Conservation (phyloP, 2,797 vertebrate species). For the Sebastes itinus region DNA sequence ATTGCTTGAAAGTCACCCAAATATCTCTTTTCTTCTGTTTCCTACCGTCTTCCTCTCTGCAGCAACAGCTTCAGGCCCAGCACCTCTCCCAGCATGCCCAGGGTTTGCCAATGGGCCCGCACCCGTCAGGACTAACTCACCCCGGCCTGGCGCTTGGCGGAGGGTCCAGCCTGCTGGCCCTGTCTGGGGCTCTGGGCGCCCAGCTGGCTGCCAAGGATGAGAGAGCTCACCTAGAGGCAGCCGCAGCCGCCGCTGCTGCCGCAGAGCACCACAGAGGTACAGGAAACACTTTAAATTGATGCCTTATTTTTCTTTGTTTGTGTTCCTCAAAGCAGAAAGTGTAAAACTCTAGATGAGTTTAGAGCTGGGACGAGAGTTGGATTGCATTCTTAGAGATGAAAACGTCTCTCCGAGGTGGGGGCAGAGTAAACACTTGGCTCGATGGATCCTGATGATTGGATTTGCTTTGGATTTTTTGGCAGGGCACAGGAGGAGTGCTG, state of each 20-base stretch:
- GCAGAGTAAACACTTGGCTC: slow-evolving; percentile 37
- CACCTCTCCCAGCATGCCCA: slow-evolving; percentile 93
- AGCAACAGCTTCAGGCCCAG: slow-evolving; percentile 94
- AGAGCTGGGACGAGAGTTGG: neutral
- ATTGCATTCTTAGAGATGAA: slow-evolving; percentile 18
- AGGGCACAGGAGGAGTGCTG: slow-evolving; percentile 19
- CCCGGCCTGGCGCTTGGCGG: slow-evolving; percentile 84
- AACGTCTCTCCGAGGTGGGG: slow-evolving; percentile 6
- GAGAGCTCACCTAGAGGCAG: slow-evolving; percentile 84
- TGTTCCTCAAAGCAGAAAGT: neutral
- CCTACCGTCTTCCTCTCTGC: slow-evolving; percentile 27
- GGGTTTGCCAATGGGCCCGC: slow-evolving; percentile 88
- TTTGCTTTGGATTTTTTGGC: slow-evolving; percentile 39
- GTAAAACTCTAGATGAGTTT: slow-evolving; percentile 2
- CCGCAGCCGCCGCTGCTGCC: slow-evolving; percentile 62
- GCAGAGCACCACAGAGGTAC: slow-evolving; percentile 89
- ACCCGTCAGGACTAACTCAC: slow-evolving; percentile 87
- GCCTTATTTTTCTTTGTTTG: neutral
- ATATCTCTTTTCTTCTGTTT: slow-evolving; percentile 32
- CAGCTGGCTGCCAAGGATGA: slow-evolving; percentile 91
- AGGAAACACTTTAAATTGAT: neutral
- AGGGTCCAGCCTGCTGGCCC: slow-evolving; percentile 87
- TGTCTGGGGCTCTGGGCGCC: slow-evolving; percentile 88
- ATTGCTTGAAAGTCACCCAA: slow-evolving; percentile 62
- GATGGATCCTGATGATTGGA: slow-evolving; percentile 38